These are phyloP conservation scores for Spinus olivaceus DNA, from an alignment of 2,797 vertebrate genomes.

Conservation along the genomic window DNA sequence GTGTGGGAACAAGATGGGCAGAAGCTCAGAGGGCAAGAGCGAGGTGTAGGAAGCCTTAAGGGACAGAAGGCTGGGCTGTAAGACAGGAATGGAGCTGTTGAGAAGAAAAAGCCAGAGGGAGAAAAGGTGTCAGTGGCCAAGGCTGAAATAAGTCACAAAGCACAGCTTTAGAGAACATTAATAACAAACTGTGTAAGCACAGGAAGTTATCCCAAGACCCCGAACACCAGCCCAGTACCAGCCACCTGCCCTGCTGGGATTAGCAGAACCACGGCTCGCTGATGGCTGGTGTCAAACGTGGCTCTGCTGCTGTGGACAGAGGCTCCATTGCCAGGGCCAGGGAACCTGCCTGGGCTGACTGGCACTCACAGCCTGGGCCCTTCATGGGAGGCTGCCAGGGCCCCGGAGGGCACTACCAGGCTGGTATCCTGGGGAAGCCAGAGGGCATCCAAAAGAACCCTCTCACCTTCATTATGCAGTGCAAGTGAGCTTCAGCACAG, in stretches of 20 bases:
- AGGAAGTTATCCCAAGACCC: neutral
- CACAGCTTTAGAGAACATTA: neutral
- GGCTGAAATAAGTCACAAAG: neutral
- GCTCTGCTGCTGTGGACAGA: neutral
- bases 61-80: neutral
- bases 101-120: neutral
- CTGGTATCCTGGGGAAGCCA: neutral
- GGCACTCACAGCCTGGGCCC: neutral
- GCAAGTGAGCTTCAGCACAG: rapidly evolving
- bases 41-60: rapidly evolving
- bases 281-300: rapidly evolving
- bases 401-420: neutral
- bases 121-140: neutral
- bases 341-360: rapidly evolving
- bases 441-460: neutral
- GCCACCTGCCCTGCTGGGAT: neutral
- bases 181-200: neutral
- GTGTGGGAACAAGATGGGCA: neutral
- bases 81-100: rapidly evolving
- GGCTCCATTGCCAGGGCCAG: neutral
- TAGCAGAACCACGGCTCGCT: rapidly evolving
- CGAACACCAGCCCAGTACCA: rapidly evolving
- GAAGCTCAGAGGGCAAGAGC: neutral
- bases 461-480: rapidly evolving
- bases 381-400: neutral